Base-by-base conservation (phyloP, 23 tunicate species). In the Diplosoma virens region DNA sequence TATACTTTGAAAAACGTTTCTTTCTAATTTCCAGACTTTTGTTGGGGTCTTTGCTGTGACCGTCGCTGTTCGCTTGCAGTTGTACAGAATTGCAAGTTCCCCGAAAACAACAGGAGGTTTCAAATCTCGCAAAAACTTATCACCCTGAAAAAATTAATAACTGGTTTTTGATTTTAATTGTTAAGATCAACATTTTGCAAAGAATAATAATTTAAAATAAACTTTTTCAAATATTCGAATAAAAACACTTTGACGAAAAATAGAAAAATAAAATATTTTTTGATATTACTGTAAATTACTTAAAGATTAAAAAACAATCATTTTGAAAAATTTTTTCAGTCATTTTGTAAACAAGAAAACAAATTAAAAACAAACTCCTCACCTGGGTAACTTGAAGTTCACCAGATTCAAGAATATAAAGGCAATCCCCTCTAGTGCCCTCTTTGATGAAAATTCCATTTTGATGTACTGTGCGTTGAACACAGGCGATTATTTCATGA, bases 1-100 rank as follows among this genome's bases (percentile, higher is more conserved):
- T 22, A 88, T 83, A 56, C 52, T 61, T 59, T 90, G 90, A 75
- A 64, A 95, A 46, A 81, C 80, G 22, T 21, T 46, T 75, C 99
- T 47, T 79, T 88, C 95, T 37, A 95, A 35, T 67, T 48, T 82
- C 99, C 99, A 95, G 11, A 84, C 69, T 75, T 79, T 84, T 2
- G 88, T 81, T 27, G 99, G 86, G 22, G 87, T 83, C 17, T 45
- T 74, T 0, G 99, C 84, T 6, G 77, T 83, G 0, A 95, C 90
- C 0, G 99, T 84, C 1, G 95, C 99, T 4, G 99, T 88, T 80
- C 99, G 54, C 67, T 81, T 88, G 79, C 90, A 88, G 75, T 95
- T 84, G 74, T 95, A 95, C 29, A 95, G 60, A 33, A 95, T 84
- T 6, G 95, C 99, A 24, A 95, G 55, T 67, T 95, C 99, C 0